Conservation (phyloP, 2,888 invertebrate species). For the Drosophila colorata region DNA sequence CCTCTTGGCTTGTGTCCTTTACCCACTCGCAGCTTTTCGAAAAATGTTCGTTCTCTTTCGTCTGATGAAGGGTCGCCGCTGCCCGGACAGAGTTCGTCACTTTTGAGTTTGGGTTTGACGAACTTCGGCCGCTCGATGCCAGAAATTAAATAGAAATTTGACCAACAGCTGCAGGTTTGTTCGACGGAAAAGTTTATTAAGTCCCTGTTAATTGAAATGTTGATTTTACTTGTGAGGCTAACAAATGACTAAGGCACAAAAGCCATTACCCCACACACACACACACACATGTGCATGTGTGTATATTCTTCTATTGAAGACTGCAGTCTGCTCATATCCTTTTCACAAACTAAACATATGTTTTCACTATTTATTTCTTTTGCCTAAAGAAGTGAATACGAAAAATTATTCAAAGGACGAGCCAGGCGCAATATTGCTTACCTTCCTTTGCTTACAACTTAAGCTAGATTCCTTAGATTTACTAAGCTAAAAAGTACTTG, state of each 20-base stretch:
- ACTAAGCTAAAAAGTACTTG: too few relatives aligned
- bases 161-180: conserved; percentile 32
- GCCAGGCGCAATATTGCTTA: neutral
- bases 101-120: conserved; percentile 73
- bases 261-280: conserved; percentile 7
- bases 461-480: too few relatives aligned
- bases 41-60: conserved; percentile 50
- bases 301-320: conserved; percentile 16
- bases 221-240: conserved; percentile 56
- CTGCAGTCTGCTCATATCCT: conserved; percentile 1
- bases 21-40: conserved; percentile 27
- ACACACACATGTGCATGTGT: neutral
- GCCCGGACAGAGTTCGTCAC: conserved; percentile 67
- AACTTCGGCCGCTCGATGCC: conserved; percentile 60
- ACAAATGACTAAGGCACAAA: conserved; percentile 36
- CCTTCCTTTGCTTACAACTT: too few relatives aligned
- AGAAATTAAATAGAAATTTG: conserved; percentile 57
- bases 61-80: conserved; percentile 53
- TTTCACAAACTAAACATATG: neutral
- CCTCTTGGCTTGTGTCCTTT: conserved; percentile 44
- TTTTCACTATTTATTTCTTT: neutral
- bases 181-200: conserved; percentile 54
- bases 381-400: conserved; percentile 4
- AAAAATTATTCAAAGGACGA: neutral
- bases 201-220: conserved; percentile 73